Conservation (phyloP, 2,113 vertebrate species). For the Charadrius vociferus region DNA sequence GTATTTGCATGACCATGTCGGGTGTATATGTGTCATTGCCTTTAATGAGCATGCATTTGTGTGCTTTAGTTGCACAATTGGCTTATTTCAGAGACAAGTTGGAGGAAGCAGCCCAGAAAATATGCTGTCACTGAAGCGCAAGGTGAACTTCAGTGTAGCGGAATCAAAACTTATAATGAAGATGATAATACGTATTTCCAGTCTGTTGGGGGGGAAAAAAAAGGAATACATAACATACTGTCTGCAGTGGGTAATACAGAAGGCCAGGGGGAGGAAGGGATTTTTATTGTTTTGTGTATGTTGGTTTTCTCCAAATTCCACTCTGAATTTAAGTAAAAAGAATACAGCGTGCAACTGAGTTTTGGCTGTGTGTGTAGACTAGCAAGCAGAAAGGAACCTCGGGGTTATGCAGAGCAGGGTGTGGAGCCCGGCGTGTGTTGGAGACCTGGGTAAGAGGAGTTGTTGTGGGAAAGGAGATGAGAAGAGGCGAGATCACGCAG, state of each 20-base stretch:
- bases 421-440: not conserved
- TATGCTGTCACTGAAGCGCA: not conserved
- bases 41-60: not conserved
- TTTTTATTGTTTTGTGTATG: not conserved
- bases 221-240: not conserved
- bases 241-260: not conserved
- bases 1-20: not conserved
- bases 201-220: not conserved
- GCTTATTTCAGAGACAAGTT: not conserved
- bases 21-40: not conserved
- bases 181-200: not conserved
- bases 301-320: not conserved
- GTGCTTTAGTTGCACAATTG: not conserved
- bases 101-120: conserved; percentile 1
- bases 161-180: not conserved
- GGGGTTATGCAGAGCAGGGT: not conserved
- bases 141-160: not conserved
- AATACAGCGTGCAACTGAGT: accelerated
- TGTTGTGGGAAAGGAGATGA: not conserved
- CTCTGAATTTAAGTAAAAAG: not conserved
- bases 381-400: not conserved
- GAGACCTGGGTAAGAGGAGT: not conserved
- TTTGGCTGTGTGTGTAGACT: accelerated
- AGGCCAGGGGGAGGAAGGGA: not conserved
- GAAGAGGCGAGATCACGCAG: not conserved